These are phyloP conservation scores for Ctenicera cuprea DNA, from an alignment of 2,888 invertebrate genomes.

Conservation along the genomic window DNA sequence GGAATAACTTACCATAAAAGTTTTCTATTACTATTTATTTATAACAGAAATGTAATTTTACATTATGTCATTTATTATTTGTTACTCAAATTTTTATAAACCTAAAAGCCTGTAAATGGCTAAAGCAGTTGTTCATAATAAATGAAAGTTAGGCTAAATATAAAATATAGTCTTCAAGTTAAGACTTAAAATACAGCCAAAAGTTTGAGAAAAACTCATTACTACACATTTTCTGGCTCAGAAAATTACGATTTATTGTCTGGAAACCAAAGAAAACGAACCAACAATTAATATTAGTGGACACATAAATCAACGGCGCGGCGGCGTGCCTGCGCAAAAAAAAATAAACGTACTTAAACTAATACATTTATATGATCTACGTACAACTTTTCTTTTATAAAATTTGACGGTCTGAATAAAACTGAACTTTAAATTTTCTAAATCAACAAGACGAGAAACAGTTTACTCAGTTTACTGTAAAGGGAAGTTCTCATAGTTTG, in stretches of 20 bases:
- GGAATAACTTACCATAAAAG: background rate
- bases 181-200: slow-evolving; percentile 1
- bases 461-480: slow-evolving; percentile 25
- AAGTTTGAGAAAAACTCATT: slow-evolving; percentile 20
- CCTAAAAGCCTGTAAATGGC: too few relatives aligned
- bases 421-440: background rate
- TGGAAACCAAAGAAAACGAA: slow-evolving; percentile 9
- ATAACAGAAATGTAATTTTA: too few relatives aligned
- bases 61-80: too few relatives aligned
- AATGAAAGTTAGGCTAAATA: slow-evolving; percentile 3
- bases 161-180: background rate
- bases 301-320: slow-evolving; percentile 11
- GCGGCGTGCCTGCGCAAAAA: background rate
- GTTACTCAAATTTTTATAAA: too few relatives aligned
- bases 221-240: background rate
- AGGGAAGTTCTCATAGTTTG: slow-evolving; percentile 41
- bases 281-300: slow-evolving; percentile 25
- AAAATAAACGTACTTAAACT: too few relatives aligned
- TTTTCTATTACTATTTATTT: too few relatives aligned
- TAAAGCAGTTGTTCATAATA: background rate
- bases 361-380: too few relatives aligned
- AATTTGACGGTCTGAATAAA: background rate
- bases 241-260: slow-evolving; percentile 24
- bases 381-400: background rate
- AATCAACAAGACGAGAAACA: background rate